phyloP scores from a whole-genome alignment of 2,113 vertebrate species.

The Hippocampus comes region DNA sequence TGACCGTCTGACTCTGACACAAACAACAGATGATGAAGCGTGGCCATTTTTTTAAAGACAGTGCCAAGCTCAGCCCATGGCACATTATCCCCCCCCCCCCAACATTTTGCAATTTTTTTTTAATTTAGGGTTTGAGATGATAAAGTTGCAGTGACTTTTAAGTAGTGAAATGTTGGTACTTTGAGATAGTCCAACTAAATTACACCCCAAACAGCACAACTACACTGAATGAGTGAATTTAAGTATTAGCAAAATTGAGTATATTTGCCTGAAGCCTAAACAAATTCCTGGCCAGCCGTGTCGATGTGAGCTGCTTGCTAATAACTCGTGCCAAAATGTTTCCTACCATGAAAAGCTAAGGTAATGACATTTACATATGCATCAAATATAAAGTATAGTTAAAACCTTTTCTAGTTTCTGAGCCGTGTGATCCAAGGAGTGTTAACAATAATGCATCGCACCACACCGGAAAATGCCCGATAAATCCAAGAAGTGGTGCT shows the following conservation, averaged over 20 bases:
- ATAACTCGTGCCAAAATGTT: not conserved
- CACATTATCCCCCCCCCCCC: not conserved
- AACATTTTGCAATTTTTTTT: conserved; percentile 6
- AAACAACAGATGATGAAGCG: conserved; percentile 64
- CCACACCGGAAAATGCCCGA: not conserved
- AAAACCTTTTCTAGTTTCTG: not conserved
- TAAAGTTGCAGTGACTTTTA: not conserved
- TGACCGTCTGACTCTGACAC: conserved; percentile 65
- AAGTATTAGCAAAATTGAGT: conserved; percentile 26
- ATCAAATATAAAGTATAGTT: not conserved
- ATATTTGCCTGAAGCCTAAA: conserved; percentile 7
- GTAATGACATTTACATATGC: not conserved
- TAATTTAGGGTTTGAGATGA: not conserved
- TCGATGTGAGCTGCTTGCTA: not conserved
- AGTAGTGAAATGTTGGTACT: not conserved
- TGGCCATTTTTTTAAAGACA: conserved; percentile 55
- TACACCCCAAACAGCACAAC: not conserved
- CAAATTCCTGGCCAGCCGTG: not conserved
- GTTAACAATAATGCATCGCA: not conserved
- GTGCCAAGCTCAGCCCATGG: conserved; percentile 22
- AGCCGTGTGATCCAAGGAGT: conserved; percentile 5
- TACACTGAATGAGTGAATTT: not conserved
- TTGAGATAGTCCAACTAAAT: not conserved
- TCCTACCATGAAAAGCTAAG: not conserved
- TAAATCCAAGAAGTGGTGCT: not conserved